phyloP scores from a whole-genome alignment of 2,113 vertebrate species.

The Rhodinocichla rosea region DNA sequence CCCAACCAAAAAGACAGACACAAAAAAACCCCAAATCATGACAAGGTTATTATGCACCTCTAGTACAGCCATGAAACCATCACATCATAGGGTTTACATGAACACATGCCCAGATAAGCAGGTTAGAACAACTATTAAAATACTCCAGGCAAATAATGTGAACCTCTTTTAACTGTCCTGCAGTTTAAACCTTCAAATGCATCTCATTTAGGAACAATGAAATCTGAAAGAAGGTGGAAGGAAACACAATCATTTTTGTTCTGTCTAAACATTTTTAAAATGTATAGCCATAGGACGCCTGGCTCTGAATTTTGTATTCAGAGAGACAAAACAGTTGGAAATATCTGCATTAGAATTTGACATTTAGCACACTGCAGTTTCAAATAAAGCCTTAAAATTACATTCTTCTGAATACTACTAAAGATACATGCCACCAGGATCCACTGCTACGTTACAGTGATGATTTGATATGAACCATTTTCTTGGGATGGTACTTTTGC shows the following conservation, averaged over 20 bases:
- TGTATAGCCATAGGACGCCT: neutral
- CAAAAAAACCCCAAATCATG: neutral
- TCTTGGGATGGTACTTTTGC: slow-evolving; percentile 79
- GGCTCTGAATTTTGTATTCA: slow-evolving; percentile 21
- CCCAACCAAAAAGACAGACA: neutral
- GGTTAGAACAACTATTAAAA: neutral
- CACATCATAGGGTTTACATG: neutral
- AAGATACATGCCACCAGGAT: neutral
- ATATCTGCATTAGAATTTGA: slow-evolving; percentile 14
- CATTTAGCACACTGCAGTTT: neutral
- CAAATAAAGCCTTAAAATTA: slow-evolving; percentile 21
- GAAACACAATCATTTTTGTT: slow-evolving; percentile 15
- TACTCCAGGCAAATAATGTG: neutral
- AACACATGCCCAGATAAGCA: neutral
- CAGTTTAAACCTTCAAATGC: slow-evolving; percentile 44
- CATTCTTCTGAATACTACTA: slow-evolving; percentile 17
- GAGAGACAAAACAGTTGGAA: slow-evolving; percentile 5
- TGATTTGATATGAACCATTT: slow-evolving; percentile 84
- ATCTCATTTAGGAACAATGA: slow-evolving; percentile 6
- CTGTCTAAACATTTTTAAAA: slow-evolving; percentile 51
- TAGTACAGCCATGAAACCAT: neutral
- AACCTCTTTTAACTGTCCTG: slow-evolving; percentile 39
- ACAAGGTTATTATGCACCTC: neutral
- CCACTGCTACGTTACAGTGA: slow-evolving; percentile 79
- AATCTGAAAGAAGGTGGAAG: slow-evolving; percentile 21